A percentile compares a stretch with the other conserved stretches of the same genome.
phyloP scores from a whole-genome alignment of 2,888 invertebrate species.

The Ptilodon capucinus region DNA sequence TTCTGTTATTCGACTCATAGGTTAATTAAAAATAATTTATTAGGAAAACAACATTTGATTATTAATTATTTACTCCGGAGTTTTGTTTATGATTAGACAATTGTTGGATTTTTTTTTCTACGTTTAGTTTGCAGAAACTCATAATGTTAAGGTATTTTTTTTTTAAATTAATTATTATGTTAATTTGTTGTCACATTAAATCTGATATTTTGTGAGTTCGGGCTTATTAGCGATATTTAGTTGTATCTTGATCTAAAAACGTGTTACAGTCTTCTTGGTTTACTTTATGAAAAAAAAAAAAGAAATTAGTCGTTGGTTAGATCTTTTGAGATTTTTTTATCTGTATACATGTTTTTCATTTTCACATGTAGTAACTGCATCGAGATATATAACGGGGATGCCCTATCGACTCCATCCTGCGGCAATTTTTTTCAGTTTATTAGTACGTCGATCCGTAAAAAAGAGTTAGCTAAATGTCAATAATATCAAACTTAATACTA shows the following conservation, averaged over 20 bases:
- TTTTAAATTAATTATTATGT: constrained; percentile 16
- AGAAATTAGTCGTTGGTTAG: no score
- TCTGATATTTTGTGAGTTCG: constrained; percentile 17
- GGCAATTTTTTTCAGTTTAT: no score
- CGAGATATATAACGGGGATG: no score
- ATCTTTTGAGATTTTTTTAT: no score
- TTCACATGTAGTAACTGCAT: no score
- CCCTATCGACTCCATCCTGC: no score
- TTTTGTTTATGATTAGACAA: constrained; percentile 19
- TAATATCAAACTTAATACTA: no score
- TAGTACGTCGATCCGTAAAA: no score
- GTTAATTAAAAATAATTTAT: constrained; percentile 1
- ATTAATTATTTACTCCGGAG: constrained; percentile 10
- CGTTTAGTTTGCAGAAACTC: constrained; percentile 41
- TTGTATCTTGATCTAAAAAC: not conserved
- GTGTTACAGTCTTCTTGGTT: no score
- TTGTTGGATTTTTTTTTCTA: constrained; percentile 45
- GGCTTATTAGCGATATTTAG: not conserved
- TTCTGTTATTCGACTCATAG: constrained; percentile 3
- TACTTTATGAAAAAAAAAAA: no score
- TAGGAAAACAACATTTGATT: constrained; percentile 17
- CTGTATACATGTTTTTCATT: no score
- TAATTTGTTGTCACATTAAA: constrained; percentile 21
- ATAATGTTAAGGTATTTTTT: constrained; percentile 40
- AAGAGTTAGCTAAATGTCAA: no score